Percentiles rank a stretch among this genome's conserved stretches.
Conservation (phyloP, 2,113 vertebrate genomes). For the Turnix velox region DNA sequence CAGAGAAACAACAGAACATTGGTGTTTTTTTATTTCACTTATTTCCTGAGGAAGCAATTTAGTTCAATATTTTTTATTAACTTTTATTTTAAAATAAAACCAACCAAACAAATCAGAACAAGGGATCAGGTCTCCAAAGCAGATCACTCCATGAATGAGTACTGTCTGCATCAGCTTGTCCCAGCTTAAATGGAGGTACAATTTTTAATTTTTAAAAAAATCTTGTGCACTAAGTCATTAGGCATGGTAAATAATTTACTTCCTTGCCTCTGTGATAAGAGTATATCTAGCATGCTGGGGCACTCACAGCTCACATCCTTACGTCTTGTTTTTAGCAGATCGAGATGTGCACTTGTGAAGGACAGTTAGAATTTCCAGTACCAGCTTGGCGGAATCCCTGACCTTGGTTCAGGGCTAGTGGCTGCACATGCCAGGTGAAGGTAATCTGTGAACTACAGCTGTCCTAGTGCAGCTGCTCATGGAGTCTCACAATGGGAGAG, state of each 20-base stretch:
- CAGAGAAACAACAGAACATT: not conserved
- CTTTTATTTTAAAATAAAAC: not conserved
- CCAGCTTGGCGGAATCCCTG: not conserved
- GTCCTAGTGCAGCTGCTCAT: fast-evolving
- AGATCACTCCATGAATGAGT: not conserved
- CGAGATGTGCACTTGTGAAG: not conserved
- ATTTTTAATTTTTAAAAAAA: not conserved
- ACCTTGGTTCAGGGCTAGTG: not conserved
- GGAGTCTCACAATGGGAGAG: not conserved
- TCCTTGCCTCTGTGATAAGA: not conserved
- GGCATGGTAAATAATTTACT: not conserved
- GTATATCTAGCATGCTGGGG: not conserved
- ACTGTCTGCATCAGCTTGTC: not conserved
- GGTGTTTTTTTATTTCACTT: not conserved
- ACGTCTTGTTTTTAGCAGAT: not conserved
- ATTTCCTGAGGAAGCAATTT: not conserved
- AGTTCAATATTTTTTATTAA: not conserved
- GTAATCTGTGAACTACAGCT: not conserved
- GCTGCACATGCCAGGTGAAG: not conserved
- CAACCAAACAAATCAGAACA: not conserved
- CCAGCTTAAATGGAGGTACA: not conserved
- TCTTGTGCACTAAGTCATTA: not conserved
- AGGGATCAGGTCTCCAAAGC: not conserved
- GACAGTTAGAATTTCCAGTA: not conserved
- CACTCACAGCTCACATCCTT: not conserved